Evolutionary conservation across 2,113 vertebrate genomes (phyloP).

Genomic region (Malurus cyaneus): DNA sequence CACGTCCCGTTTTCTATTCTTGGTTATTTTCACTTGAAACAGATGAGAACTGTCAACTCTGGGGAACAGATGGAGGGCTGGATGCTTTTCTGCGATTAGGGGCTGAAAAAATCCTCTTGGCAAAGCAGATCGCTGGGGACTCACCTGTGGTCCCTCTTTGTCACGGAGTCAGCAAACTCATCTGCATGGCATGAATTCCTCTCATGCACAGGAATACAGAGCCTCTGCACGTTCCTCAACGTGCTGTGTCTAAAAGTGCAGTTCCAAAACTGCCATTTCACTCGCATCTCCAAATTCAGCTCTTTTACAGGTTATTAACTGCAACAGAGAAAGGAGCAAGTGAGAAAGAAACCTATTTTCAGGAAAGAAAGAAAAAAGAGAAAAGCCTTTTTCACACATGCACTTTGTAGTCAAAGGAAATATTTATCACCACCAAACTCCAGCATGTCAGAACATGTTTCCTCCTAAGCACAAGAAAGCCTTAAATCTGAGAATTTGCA

Average conservation of each 20-base stretch:
- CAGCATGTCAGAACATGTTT: neutral
- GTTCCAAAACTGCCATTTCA: neutral
- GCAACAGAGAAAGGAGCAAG: neutral
- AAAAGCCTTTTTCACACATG: neutral
- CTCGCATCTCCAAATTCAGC: neutral
- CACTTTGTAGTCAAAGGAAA: slow-evolving; percentile 9
- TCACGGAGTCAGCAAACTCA: neutral
- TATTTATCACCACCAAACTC: slow-evolving; percentile 16
- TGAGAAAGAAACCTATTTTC: neutral
- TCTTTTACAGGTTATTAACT: neutral
- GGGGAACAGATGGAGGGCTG: neutral
- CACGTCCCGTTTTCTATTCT: neutral
- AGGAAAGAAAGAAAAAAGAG: neutral
- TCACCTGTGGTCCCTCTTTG: slow-evolving; percentile 8
- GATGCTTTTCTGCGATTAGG: neutral
- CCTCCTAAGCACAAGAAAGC: neutral
- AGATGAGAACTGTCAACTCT: neutral
- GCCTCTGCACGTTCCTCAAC: neutral
- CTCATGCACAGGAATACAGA: neutral
- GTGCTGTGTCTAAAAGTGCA: neutral
- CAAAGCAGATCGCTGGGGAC: neutral
- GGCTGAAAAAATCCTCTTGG: neutral
- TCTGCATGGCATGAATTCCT: neutral
- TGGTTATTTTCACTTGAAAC: neutral
- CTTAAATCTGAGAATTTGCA: neutral